Conservation (phyloP, 2,113 vertebrate genomes). For the Otis tarda region DNA sequence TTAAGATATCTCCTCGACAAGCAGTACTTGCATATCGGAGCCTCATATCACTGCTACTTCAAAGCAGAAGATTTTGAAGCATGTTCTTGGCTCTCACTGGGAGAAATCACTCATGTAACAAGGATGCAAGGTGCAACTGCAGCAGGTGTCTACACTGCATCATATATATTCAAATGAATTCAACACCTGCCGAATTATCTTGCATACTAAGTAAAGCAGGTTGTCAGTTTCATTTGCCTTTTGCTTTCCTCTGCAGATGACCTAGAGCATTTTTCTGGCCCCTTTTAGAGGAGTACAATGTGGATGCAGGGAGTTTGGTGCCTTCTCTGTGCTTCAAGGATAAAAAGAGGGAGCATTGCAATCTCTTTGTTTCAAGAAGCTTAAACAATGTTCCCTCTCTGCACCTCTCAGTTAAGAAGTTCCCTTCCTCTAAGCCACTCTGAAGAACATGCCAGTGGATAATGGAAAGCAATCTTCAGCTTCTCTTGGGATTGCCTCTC, state of each 20-base stretch:
- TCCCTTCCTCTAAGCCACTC: background rate
- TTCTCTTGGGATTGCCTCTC: background rate
- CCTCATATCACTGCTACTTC: conserved; percentile 39
- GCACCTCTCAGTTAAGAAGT: background rate
- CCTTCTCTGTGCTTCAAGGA: background rate
- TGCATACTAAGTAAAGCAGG: conserved; percentile 46
- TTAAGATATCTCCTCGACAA: conserved; percentile 56
- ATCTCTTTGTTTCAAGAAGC: background rate
- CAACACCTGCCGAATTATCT: conserved; percentile 36
- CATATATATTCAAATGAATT: conserved; percentile 63
- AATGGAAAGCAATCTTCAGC: background rate
- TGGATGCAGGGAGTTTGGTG: background rate
- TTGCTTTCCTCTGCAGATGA: background rate
- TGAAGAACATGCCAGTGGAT: background rate
- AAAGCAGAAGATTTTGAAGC: conserved; percentile 57
- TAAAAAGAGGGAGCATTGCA: background rate
- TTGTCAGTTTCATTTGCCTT: conserved; percentile 41
- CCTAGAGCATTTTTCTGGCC: background rate
- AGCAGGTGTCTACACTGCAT: conserved; percentile 41
- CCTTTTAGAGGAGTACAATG: background rate
- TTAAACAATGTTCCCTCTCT: background rate
- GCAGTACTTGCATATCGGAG: background rate
- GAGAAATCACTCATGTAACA: conserved; percentile 61
- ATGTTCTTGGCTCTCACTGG: conserved; percentile 53
- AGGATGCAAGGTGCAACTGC: conserved; percentile 49